Conservation (phyloP, 2,888 invertebrate genomes). For the Agonopterix heracliana region DNA sequence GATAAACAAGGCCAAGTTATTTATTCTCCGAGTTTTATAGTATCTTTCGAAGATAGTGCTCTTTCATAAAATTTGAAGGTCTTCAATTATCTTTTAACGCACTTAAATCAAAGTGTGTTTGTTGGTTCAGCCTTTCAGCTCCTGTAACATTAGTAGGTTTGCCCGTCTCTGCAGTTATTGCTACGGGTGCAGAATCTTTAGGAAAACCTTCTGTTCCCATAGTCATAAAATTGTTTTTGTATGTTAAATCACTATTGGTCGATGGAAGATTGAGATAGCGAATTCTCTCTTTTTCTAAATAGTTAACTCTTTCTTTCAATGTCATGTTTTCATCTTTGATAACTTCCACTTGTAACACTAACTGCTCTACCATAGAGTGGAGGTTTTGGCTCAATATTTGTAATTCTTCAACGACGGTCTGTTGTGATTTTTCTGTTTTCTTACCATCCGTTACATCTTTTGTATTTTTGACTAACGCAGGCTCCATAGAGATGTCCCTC, state of each 20-base stretch:
- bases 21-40: too few species aligned
- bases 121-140: slow-evolving; percentile 27
- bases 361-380: slow-evolving; percentile 68
- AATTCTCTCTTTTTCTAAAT: slow-evolving; percentile 73
- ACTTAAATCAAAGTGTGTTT: slow-evolving; percentile 54
- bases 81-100: slow-evolving; percentile 41
- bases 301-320: slow-evolving; percentile 74
- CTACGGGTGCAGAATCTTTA: slow-evolving; percentile 27
- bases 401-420: slow-evolving; percentile 80
- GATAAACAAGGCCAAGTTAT: too few species aligned
- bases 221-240: slow-evolving; percentile 29
- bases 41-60: too few species aligned
- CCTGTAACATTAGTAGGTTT: slow-evolving; percentile 22
- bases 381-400: slow-evolving; percentile 79
- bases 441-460: slow-evolving; percentile 50
- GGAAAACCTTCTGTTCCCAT: slow-evolving; percentile 21
- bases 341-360: slow-evolving; percentile 80
- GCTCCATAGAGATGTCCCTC: slow-evolving; percentile 29
- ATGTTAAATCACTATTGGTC: slow-evolving; percentile 32
- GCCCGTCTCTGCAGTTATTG: slow-evolving; percentile 17
- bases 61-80: too few species aligned
- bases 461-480: slow-evolving; percentile 27
- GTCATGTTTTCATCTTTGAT: slow-evolving; percentile 78
- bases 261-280: slow-evolving; percentile 54
- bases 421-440: slow-evolving; percentile 78